A percentile compares a stretch with the other conserved stretches of the same genome.
Evolutionary conservation across 2,888 invertebrate species (phyloP).

Genomic region (Leucophenga maculata): DNA sequence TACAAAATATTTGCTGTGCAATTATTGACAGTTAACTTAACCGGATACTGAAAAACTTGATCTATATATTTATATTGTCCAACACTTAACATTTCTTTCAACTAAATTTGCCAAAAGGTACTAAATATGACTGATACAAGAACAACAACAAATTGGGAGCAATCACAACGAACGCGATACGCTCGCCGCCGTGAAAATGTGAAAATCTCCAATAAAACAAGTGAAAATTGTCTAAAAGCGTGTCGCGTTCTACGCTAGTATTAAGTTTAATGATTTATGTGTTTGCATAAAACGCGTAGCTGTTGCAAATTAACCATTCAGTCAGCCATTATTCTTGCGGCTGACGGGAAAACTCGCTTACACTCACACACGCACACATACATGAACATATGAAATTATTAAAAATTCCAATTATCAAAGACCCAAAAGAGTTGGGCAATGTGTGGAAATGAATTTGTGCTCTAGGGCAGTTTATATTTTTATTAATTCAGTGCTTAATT

Average conservation of each 20-base stretch:
- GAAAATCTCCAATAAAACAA: no score
- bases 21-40: no score
- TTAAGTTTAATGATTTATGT: conserved; percentile 12
- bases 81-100: no score
- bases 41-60: no score
- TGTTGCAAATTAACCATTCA: neutral
- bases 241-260: neutral
- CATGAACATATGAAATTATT: neutral
- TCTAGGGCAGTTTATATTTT: neutral
- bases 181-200: no score
- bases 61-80: no score
- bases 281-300: neutral
- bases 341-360: conserved; percentile 6
- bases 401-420: neutral
- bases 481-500: neutral
- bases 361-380: neutral
- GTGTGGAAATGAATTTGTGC: neutral
- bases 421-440: neutral
- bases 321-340: conserved; percentile 4
- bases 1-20: no score
- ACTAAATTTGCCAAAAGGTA: no score
- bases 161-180: no score
- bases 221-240: no score
- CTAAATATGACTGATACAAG: no score
- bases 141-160: no score